phyloP scores from a whole-genome alignment of 2,888 invertebrate species.

The Lepidochrysops patricia region DNA sequence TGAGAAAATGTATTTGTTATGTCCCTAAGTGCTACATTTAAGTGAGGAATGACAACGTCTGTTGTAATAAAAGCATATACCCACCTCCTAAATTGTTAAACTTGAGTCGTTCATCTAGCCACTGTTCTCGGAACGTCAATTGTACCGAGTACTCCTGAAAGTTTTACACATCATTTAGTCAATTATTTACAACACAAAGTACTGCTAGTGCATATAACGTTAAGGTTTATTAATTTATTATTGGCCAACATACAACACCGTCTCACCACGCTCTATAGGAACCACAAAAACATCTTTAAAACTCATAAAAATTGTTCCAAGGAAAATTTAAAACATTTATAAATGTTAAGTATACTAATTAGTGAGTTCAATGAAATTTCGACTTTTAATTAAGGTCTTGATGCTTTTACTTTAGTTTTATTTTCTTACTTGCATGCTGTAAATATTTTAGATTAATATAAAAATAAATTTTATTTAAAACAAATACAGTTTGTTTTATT shows the following conservation, averaged over 20 bases:
- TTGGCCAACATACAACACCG: not conserved
- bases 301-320: too few relatives aligned
- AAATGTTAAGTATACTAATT: too few relatives aligned
- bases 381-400: too few relatives aligned
- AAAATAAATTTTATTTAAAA: not conserved
- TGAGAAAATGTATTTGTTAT: too few relatives aligned
- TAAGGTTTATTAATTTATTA: not conserved
- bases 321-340: too few relatives aligned
- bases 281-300: too few relatives aligned
- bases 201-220: not conserved
- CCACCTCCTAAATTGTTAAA: conserved; percentile 90
- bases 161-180: conserved; percentile 23
- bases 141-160: conserved; percentile 98
- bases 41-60: too few relatives aligned
- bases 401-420: too few relatives aligned
- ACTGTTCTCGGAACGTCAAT: conserved; percentile 97
- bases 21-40: too few relatives aligned
- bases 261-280: not conserved
- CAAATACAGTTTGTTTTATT: not conserved
- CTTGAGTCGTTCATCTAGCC: conserved; percentile 93
- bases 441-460: too few relatives aligned
- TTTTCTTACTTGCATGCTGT: too few relatives aligned
- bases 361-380: too few relatives aligned
- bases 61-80: conserved; percentile 34
- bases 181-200: not conserved